Evolutionary conservation across 2,113 vertebrate species (phyloP), one percentile per base, ranked within the genome.

Genomic region (Eolophus roseicapilla): DNA sequence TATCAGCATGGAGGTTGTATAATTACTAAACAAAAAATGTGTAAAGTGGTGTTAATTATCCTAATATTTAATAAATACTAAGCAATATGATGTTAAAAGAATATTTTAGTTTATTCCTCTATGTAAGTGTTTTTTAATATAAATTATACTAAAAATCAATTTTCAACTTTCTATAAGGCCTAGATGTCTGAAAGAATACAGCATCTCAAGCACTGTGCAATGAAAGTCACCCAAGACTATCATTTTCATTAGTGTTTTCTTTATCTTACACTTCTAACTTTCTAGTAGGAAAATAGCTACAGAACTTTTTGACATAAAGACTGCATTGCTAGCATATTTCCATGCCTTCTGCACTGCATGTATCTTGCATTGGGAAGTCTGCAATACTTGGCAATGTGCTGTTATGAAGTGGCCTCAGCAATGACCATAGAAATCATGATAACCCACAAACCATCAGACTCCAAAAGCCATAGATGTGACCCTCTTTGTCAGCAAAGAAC

Each of bases 341-440:
- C 19, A 4, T 23, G 10, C 16, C 14, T 64, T 33, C n/a, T 73
- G 37, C 33, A 29, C 2, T 62, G 39, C 11, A 5, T 1, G 13
- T 39, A 46, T 49, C 49, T 76, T 44, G 47, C 43, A 14, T 7
- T 43, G n/a, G 12, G 33, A 79, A 69, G 50, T 44, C n/a, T 44
- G 27, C 11, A 10, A 9, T 19, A 13, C 9, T 13, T 86, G 41
- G 52, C 29, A 44, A 6, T 16, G 6, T 17, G 21, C 18, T 76
- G 24, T 41, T 29, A 63, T 3, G 28, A 49, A 20, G 12, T 3
- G 8, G 28, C 7, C 16, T 65, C 43, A 50, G 39, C 47, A 47
- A 23, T 1, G 19, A 43, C 9, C 9, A n/a, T 10, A 65, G n/a
- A 60, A 60, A 35, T 11, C 7, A 2, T 1, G 35, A 55, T 2